Percentiles rank a stretch among this genome's conserved stretches.
Evolutionary conservation across 2,797 vertebrate genomes (phyloP).

Genomic region (Sebastes nivosus): DNA sequence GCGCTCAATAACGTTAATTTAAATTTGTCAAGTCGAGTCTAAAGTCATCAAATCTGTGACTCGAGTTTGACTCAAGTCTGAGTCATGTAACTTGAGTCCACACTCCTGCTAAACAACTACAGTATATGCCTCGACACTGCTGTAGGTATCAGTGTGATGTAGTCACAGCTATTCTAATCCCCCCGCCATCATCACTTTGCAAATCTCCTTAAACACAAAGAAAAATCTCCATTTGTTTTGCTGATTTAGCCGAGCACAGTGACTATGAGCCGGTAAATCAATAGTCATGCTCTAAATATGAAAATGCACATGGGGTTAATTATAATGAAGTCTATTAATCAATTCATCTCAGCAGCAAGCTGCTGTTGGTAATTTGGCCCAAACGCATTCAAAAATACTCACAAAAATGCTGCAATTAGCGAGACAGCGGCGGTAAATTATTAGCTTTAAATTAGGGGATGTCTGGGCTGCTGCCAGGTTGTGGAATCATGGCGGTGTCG

Average conservation of each 20-base stretch:
- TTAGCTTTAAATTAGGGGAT: conserved; percentile 46
- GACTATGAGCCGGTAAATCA: conserved; percentile 36
- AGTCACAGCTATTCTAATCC: not conserved
- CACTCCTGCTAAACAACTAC: not conserved
- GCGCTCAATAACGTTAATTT: too few relatives aligned
- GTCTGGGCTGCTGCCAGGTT: conserved; percentile 43
- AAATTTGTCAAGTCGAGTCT: too few relatives aligned
- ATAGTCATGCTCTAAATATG: conserved; percentile 54
- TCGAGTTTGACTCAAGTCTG: too few relatives aligned
- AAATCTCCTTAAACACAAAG: not conserved
- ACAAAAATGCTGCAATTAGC: conserved; percentile 55
- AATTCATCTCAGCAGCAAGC: conserved; percentile 47
- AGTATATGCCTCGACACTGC: not conserved
- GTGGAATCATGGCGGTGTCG: conserved; percentile 9
- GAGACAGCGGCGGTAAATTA: conserved; percentile 14
- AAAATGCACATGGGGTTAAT: conserved; percentile 67
- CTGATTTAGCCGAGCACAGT: conserved; percentile 3
- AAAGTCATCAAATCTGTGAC: too few relatives aligned
- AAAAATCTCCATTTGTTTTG: conserved; percentile 10
- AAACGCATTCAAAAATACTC: conserved; percentile 50
- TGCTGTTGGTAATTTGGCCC: conserved; percentile 57
- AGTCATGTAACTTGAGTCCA: too few relatives aligned
- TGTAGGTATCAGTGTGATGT: not conserved
- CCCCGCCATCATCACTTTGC: not conserved
- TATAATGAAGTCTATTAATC: conserved; percentile 63